Percentiles rank a stretch among this genome's conserved stretches.
These are phyloP conservation scores for Ditula angustiorana DNA, from an alignment of 2,888 invertebrate species.

Conservation along the genomic window DNA sequence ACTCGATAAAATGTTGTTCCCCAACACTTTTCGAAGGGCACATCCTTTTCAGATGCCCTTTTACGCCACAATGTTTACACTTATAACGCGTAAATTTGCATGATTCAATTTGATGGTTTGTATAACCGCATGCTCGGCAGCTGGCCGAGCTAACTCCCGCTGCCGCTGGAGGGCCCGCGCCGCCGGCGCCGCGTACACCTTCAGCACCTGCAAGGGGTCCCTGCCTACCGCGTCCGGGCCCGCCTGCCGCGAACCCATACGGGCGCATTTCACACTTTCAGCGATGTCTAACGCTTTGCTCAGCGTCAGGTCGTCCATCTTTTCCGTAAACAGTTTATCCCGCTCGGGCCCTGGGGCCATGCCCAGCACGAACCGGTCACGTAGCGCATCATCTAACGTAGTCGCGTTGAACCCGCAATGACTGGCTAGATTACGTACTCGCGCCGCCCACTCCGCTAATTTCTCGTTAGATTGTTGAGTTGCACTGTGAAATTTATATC, in stretches of 20 bases:
- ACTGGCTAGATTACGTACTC: conserved; percentile 34
- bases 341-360: conserved; percentile 45
- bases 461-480: neutral
- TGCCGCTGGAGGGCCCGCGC: too few species aligned
- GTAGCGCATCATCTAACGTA: conserved; percentile 41
- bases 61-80: conserved; percentile 32
- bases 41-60: conserved; percentile 34
- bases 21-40: conserved; percentile 7
- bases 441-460: conserved; percentile 33
- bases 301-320: conserved; percentile 41
- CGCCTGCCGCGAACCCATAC: neutral
- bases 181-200: conserved; percentile 9
- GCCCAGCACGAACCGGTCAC: conserved; percentile 47
- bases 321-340: conserved; percentile 45
- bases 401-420: conserved; percentile 39
- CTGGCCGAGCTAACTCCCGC: neutral
- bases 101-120: conserved; percentile 12
- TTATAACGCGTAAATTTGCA: conserved; percentile 31
- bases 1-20: conserved; percentile 28
- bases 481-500: neutral
- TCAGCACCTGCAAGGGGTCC: conserved; percentile 10
- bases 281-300: conserved; percentile 43
- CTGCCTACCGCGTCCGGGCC: neutral
- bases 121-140: conserved; percentile 24
- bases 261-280: too few species aligned